Base-by-base conservation (phyloP, 2,797 vertebrate species). In the Carapus acus region DNA sequence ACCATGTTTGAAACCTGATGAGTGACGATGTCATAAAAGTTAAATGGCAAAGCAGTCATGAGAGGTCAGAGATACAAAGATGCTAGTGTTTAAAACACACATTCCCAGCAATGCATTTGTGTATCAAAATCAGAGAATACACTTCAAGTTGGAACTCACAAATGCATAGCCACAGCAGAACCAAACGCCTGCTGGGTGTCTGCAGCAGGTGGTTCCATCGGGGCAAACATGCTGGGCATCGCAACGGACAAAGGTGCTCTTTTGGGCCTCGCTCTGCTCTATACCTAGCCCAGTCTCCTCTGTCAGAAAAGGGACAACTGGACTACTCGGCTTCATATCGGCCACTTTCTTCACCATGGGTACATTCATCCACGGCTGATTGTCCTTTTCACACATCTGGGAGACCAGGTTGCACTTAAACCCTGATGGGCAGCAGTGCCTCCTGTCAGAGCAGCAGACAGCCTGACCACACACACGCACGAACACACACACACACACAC, bases 351-450 rank as follows among this genome's bases (percentile, higher is more conserved):
- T 46, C 34, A 62, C 46, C 67, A 82, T 59, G 6, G 74, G 71
- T 2, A 66, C 40, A 27, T 5, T 74, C 34, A 51, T 4, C 83
- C 76, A 81, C 0, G 63, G 70, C 54, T 77, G 44, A 8, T 58
- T 4, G 0, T 8, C 0, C 43, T 43, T 80, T 54, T 73, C 68
- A 53, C 88, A 89, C 51, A 20, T 51, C 48, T 67, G 27, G 7
- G 47, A 51, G 1, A 2, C 4, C 7, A 12, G 1, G 58, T 85
- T 69, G 44, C 88, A 88, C 0, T 1, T 43, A 54, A 20, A 87
- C 0, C 55, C 78, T 1, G 22, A 18, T 1, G 87, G 88, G 63
- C 87, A 89, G 74, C 87, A 89, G 76, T 87, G 78, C 33, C 45
- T 8, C 66, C 45, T 8, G 70, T 89, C 88, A 2, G 76, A 0